Percentiles rank a stretch among this genome's conserved stretches.
Evolutionary conservation across 1,140 invertebrate species (phyloP).

Genomic region (Homarus americanus): DNA sequence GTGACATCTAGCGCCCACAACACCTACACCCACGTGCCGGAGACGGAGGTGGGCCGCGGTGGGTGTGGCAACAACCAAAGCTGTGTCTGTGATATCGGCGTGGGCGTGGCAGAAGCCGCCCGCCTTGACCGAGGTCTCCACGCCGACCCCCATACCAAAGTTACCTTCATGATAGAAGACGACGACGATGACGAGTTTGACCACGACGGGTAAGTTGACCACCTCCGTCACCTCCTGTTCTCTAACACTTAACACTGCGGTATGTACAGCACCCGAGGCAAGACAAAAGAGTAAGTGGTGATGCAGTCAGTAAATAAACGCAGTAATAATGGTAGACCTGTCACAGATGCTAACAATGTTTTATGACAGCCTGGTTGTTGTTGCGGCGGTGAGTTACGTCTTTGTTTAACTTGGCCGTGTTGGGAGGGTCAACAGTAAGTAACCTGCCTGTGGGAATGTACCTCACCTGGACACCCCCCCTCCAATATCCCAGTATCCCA

Average conservation of each 20-base stretch:
- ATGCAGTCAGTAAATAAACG: too few relatives aligned
- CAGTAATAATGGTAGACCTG: too few relatives aligned
- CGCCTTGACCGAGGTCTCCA: constrained; percentile 9
- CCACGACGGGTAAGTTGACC: constrained; percentile 31
- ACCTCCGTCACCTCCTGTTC: too few relatives aligned
- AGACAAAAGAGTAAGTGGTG: too few relatives aligned
- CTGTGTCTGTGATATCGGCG: constrained; percentile 57
- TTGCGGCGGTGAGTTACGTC: too few relatives aligned
- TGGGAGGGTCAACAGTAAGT: too few relatives aligned
- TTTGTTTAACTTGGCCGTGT: too few relatives aligned
- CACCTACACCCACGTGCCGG: constrained; percentile 26
- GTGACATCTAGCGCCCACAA: constrained; percentile 25
- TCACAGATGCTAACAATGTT: neutral
- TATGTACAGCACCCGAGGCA: too few relatives aligned
- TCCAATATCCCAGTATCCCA: too few relatives aligned
- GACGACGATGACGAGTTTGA: constrained; percentile 62
- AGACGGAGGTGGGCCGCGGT: constrained; percentile 9
- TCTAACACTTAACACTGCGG: neutral
- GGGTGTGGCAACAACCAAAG: constrained; percentile 43
- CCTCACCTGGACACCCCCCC: too few relatives aligned
- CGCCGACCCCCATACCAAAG: constrained; percentile 55
- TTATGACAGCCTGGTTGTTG: neutral
- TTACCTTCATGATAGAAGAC: constrained; percentile 55
- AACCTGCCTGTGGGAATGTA: too few relatives aligned
- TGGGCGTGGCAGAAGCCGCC: neutral